These are phyloP conservation scores for Myanophis thanlyinensis DNA, from an alignment of 2,113 vertebrate genomes.

Conservation along the genomic window DNA sequence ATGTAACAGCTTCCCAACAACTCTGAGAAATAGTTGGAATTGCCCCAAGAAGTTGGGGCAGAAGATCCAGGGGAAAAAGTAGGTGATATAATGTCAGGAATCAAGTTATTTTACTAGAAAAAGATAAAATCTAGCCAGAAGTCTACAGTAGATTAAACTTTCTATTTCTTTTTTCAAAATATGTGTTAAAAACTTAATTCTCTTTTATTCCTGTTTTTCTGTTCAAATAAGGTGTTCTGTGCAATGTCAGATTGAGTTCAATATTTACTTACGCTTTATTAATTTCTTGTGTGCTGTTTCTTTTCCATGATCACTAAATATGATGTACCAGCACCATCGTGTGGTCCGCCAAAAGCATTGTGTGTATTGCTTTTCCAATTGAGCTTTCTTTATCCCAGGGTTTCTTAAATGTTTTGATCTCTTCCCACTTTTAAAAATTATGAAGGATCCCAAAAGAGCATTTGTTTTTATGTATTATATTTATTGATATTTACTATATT, in stretches of 20 bases:
- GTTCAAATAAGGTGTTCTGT: not conserved
- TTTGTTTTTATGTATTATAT: not conserved
- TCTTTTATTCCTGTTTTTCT: not conserved
- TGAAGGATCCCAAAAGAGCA: not conserved
- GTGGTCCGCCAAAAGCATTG: not conserved
- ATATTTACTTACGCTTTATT: not conserved
- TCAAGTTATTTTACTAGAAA: not conserved
- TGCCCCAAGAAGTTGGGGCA: not conserved
- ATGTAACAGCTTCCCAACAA: not conserved
- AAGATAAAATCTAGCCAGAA: not conserved
- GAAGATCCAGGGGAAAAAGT: not conserved
- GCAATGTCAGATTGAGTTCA: not conserved
- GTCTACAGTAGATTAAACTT: not conserved
- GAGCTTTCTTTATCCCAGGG: not conserved
- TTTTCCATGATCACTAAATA: not conserved
- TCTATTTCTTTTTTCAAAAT: not conserved
- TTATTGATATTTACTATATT: not conserved
- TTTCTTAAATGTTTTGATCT: not conserved
- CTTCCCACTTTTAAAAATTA: not conserved
- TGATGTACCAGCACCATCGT: not conserved
- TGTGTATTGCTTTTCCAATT: not conserved
- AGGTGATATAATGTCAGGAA: not conserved
- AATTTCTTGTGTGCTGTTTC: not conserved
- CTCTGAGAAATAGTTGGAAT: not conserved
- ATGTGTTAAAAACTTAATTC: not conserved